phyloP scores from a whole-genome alignment of 2,113 vertebrate genomes.

The Labeo catla region DNA sequence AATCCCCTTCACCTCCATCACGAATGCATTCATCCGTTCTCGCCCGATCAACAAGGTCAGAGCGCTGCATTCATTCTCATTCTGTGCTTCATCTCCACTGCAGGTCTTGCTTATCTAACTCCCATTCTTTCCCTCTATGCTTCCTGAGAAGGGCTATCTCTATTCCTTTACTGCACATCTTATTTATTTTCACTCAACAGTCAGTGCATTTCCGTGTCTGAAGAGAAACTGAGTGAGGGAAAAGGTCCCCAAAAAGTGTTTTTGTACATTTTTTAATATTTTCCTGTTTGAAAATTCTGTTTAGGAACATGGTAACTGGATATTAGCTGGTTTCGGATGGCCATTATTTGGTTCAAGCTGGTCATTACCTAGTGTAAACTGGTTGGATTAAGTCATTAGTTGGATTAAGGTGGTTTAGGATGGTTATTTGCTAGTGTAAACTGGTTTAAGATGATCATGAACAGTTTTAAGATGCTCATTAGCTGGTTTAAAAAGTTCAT shows the following conservation, averaged over 20 bases:
- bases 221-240: conserved; percentile 41
- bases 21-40: conserved; percentile 38
- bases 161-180: conserved; percentile 36
- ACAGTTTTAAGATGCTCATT: too few relatives aligned
- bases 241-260: conserved; percentile 21
- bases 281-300: not conserved
- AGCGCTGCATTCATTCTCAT: conserved; percentile 47
- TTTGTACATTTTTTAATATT: conserved; percentile 23
- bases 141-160: conserved; percentile 31
- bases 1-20: conserved; percentile 38
- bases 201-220: not conserved
- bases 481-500: not conserved
- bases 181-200: conserved; percentile 39
- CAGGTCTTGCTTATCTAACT: conserved; percentile 41
- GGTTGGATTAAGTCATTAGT: too few relatives aligned
- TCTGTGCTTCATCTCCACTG: conserved; percentile 37
- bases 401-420: too few relatives aligned
- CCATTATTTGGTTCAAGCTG: not conserved
- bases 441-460: not conserved
- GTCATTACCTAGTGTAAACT: not conserved
- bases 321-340: not conserved
- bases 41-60: conserved; percentile 55
- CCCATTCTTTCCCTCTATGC: conserved; percentile 35
- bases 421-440: not conserved
- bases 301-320: not conserved